Percentiles rank a stretch among this genome's conserved stretches.
Evolutionary conservation across 2,113 vertebrate species (phyloP).

Genomic region (Pelvicachromis taeniatus): DNA sequence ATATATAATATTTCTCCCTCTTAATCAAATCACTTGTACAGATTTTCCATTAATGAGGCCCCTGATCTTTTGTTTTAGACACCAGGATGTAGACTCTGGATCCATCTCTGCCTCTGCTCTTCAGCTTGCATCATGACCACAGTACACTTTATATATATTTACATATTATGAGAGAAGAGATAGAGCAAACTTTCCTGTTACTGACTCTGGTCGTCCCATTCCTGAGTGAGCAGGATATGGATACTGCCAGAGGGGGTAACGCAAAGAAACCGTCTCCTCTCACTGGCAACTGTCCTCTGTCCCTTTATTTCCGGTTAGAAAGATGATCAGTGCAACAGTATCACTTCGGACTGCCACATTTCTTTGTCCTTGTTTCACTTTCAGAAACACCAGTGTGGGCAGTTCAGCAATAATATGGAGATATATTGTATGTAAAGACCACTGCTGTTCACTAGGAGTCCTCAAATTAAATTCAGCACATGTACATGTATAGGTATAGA

Average conservation of each 20-base stretch:
- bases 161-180: conserved; percentile 63
- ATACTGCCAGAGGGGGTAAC: conserved; percentile 34
- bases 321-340: conserved; percentile 36
- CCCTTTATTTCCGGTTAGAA: conserved; percentile 7
- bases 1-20: not conserved
- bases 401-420: conserved; percentile 47
- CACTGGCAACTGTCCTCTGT: conserved; percentile 15
- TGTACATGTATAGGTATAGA: not conserved
- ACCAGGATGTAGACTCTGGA: conserved; percentile 21
- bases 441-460: not conserved
- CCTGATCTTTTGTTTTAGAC: conserved; percentile 34
- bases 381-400: conserved; percentile 61
- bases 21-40: conserved; percentile 41
- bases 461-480: not conserved
- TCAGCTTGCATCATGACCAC: conserved; percentile 84
- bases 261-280: conserved; percentile 47
- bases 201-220: conserved; percentile 44
- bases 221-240: conserved; percentile 64
- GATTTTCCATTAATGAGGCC: conserved; percentile 25
- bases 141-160: conserved; percentile 69
- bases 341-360: conserved; percentile 60
- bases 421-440: conserved; percentile 68
- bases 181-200: conserved; percentile 42
- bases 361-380: conserved; percentile 62
- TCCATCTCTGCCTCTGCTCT: conserved; percentile 50